Conservation (phyloP, 2,113 vertebrate genomes). For the Mobula birostris region DNA sequence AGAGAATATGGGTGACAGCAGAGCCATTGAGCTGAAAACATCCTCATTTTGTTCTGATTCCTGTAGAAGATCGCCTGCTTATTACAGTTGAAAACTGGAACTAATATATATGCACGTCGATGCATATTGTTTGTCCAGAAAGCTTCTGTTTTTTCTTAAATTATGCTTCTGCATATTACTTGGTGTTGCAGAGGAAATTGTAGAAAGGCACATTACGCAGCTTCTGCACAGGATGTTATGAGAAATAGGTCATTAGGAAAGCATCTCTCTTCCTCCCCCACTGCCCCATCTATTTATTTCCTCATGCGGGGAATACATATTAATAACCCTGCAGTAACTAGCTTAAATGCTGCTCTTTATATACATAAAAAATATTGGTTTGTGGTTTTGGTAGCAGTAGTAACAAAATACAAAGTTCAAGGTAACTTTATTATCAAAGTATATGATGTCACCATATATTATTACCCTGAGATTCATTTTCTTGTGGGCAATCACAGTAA, state of each 20-base stretch:
- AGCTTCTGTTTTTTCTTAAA: slow-evolving; percentile 45
- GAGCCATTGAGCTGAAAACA: neutral
- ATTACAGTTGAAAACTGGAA: neutral
- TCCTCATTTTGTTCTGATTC: neutral
- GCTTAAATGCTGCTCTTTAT: neutral
- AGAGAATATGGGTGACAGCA: neutral
- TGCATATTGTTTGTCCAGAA: neutral
- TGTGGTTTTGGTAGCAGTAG: neutral
- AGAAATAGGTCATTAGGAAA: slow-evolving; percentile 47
- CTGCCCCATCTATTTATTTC: slow-evolving; percentile 35
- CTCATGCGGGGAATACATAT: slow-evolving; percentile 30
- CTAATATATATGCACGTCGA: neutral
- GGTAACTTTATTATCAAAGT: too few relatives aligned
- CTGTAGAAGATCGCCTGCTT: neutral
- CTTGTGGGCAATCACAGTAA: too few relatives aligned
- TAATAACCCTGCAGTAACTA: neutral
- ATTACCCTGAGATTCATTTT: too few relatives aligned
- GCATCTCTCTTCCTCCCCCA: slow-evolving; percentile 39
- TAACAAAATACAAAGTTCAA: neutral
- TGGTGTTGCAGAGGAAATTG: slow-evolving; percentile 39
- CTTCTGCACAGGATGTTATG: slow-evolving; percentile 40
- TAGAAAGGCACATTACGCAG: slow-evolving; percentile 41
- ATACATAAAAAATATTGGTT: too few relatives aligned
- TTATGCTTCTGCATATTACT: slow-evolving; percentile 39
- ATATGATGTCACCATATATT: too few relatives aligned